phyloP scores from a whole-genome alignment of 2,797 vertebrate genomes.

The Hyperoplus lanceolatus region DNA sequence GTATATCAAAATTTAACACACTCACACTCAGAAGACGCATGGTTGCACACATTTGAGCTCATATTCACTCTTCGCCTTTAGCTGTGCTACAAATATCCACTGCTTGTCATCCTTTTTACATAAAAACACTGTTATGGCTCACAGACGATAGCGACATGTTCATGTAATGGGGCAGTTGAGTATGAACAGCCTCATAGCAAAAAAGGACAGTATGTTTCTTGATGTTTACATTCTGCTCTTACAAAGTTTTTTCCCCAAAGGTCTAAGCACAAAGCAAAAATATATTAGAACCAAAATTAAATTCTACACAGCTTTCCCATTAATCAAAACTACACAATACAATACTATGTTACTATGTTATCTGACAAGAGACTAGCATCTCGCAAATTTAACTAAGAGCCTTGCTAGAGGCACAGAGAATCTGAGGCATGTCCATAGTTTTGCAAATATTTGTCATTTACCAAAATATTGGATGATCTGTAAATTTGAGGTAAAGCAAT shows the following conservation, averaged over 20 bases:
- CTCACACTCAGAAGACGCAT: slow-evolving; percentile 57
- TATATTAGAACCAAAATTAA: not conserved
- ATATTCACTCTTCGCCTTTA: slow-evolving; percentile 35
- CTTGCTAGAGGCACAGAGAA: not conserved
- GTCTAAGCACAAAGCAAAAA: slow-evolving; percentile 6
- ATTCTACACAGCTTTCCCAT: not conserved
- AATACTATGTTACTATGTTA: not conserved
- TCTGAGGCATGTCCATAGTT: not conserved
- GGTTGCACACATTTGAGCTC: slow-evolving; percentile 45
- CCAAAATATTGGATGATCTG: not conserved
- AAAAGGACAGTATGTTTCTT: not conserved
- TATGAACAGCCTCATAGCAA: not conserved
- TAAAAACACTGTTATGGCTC: not conserved
- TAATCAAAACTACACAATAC: slow-evolving; percentile 25
- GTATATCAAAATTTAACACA: slow-evolving; percentile 48
- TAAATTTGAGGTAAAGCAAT: not conserved
- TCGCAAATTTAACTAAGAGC: not conserved
- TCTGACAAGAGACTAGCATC: not conserved
- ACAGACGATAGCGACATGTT: not conserved
- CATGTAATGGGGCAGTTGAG: not conserved
- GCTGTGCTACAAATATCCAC: slow-evolving; percentile 22
- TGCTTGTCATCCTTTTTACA: not conserved
- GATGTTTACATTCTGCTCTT: not conserved
- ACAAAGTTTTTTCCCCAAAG: slow-evolving; percentile 2
- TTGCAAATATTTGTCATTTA: not conserved